A percentile compares a stretch with the other conserved stretches of the same genome.
Conservation (phyloP, 2,113 vertebrate genomes). For the Hirundichthys speculiger region DNA sequence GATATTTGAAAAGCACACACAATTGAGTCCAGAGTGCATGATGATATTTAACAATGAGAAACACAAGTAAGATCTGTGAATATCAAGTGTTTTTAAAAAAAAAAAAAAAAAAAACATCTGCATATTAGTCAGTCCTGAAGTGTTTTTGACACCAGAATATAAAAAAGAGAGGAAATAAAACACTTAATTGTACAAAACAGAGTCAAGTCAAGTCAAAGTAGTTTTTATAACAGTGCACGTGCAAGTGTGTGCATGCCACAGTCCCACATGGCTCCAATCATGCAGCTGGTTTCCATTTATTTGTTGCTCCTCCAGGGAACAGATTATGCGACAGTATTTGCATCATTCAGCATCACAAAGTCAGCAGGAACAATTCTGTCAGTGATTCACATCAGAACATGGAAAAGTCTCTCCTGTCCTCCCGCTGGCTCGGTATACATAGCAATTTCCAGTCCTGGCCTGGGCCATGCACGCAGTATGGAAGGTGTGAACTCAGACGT, state of each 20-base stretch:
- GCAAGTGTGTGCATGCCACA: not conserved
- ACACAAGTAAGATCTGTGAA: too few species aligned
- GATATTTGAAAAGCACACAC: too few species aligned
- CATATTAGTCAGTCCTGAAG: too few species aligned
- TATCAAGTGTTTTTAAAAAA: too few species aligned
- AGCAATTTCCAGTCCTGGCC: too few species aligned
- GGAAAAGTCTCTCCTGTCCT: not conserved
- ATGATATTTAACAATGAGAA: too few species aligned
- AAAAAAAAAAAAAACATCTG: too few species aligned
- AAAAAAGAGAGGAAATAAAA: not conserved
- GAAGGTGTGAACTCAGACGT: too few species aligned
- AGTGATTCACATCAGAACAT: not conserved
- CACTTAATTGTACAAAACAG: constrained; percentile 3
- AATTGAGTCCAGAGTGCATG: too few species aligned
- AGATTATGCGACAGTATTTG: not conserved
- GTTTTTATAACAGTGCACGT: constrained; percentile 9
- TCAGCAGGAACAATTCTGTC: too few species aligned
- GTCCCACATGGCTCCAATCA: constrained; percentile 29
- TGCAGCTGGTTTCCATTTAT: constrained; percentile 43
- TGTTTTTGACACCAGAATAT: not conserved
- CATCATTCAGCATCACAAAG: constrained; percentile 7
- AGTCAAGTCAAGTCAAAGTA: not conserved
- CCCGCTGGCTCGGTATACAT: too few species aligned
- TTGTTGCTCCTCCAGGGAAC: constrained; percentile 45
- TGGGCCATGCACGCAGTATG: too few species aligned